Base-by-base conservation (phyloP, 1,140 invertebrate species). In the Eueides isabella region DNA sequence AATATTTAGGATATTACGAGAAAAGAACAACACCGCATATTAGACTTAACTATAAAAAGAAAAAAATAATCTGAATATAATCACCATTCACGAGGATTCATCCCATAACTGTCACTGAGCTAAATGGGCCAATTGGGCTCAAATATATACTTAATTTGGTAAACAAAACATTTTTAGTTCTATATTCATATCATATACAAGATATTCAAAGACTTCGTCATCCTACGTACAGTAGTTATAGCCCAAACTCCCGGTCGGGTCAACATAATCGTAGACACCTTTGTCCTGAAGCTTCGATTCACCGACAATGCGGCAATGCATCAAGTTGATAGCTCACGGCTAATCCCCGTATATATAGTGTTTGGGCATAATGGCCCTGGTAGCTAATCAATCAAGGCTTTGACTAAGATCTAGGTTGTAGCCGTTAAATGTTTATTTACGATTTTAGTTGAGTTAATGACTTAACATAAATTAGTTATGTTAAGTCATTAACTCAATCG, bases 291-390 rank as follows among this genome's bases (percentile, higher is more conserved):
- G 65, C 71, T 72, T 77, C 79, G 78, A 81, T 82, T 82, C 80
- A 80, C 68, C 69, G 71, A 82, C 82, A 86, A 83, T 84, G 66
- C 72, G 4, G 81, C 83, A 78, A 86, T 87, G 80, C 84, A 85
- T 87, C 85, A 87, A 72, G 61, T 72, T 79, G 84, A 84, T 86
- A 84, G 79, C 75, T 81, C 77, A 71, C 74, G 75, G 73, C 75
- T 82, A 85, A 80, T 82, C 81, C 76, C 30, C 68, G 61, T 62
- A 76, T 77, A 69, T 77, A 65, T 78, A 73, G 74, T 74, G 72
- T 72, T 72, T 67, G 64, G 68, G 68, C 44, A 70, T 74, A 68
- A 74, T 74, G 44, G 67, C 31, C 35, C 41, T 44, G 19, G 66
- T 63, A 62, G 35, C 29, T 74, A 62, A 76, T 72, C 71, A 71